phyloP scores from a whole-genome alignment of 1,140 invertebrate genomes.

The Bemisia tabaci region DNA sequence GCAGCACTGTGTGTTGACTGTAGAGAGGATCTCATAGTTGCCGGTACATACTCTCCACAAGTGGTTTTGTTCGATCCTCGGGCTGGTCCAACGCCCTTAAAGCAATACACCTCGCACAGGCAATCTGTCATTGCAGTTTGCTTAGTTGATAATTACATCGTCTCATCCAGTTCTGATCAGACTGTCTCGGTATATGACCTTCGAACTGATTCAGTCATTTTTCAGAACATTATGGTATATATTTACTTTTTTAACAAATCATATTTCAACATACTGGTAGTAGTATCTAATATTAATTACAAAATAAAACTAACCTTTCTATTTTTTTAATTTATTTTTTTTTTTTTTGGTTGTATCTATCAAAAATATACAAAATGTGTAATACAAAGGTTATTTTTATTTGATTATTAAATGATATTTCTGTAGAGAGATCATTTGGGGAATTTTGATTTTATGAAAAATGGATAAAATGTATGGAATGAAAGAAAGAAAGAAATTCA shows the following conservation, averaged over 20 bases:
- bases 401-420: no score
- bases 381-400: no score
- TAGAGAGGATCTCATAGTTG: background rate
- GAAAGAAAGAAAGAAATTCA: no score
- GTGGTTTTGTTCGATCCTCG: background rate
- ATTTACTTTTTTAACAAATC: background rate
- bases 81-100: background rate
- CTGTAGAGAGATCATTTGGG: no score
- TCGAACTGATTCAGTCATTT: background rate
- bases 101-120: background rate
- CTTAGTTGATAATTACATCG: background rate
- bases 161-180: background rate
- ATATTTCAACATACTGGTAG: no score
- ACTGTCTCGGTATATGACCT: background rate
- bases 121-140: background rate
- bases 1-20: background rate
- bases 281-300: no score
- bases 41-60: background rate
- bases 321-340: no score
- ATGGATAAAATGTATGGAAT: no score
- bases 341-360: no score
- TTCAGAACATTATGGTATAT: background rate
- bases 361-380: no score
- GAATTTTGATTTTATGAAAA: no score
- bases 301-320: no score